phyloP scores from a whole-genome alignment of 1,140 invertebrate species.

The Aphaenogaster floridana region DNA sequence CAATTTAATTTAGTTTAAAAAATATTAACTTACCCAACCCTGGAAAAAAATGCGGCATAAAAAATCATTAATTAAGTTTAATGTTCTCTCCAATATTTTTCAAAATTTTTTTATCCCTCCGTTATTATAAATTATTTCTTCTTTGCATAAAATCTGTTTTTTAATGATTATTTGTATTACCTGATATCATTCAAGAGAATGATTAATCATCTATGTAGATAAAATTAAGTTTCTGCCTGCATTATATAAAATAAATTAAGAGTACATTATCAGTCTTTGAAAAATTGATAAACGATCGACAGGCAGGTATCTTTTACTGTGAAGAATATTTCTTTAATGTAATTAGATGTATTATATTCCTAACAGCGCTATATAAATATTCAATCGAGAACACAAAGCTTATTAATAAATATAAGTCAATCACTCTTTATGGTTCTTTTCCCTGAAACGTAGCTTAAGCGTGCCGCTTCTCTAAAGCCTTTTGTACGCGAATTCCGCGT shows the following conservation, averaged over 20 bases:
- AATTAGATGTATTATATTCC: neutral
- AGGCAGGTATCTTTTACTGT: neutral
- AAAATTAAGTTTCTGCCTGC: neutral
- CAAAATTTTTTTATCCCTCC: neutral
- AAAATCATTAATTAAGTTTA: neutral
- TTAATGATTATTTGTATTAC: neutral
- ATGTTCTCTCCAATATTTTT: neutral
- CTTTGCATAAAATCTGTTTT: neutral
- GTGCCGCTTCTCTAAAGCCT: neutral
- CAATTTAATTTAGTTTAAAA: too few relatives aligned
- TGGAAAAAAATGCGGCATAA: neutral
- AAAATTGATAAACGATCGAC: neutral
- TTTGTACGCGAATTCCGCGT: neutral
- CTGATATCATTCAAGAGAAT: neutral
- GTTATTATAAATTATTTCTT: neutral
- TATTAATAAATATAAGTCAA: slow-evolving; percentile 31
- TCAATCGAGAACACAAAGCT: neutral
- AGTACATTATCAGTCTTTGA: neutral
- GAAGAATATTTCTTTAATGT: neutral
- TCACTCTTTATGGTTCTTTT: neutral
- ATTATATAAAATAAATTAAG: neutral
- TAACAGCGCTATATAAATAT: neutral
- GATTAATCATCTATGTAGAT: neutral
- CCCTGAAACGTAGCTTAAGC: neutral
- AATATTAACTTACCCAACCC: too few relatives aligned